These are phyloP conservation scores for Xenus cinereus DNA, from an alignment of 2,113 vertebrate genomes.

Conservation along the genomic window DNA sequence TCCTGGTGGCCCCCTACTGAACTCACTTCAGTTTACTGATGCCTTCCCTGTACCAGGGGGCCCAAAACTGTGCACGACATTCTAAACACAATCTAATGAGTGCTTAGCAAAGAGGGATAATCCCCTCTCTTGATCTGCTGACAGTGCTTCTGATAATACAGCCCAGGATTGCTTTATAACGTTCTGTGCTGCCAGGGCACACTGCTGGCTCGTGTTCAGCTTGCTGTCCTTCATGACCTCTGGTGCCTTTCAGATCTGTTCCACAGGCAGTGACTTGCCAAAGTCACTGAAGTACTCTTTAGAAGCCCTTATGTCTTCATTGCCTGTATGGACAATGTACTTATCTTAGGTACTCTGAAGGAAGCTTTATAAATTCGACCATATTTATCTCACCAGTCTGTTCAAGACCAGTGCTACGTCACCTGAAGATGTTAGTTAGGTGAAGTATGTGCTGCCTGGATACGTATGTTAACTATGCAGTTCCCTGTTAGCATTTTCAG, in stretches of 20 bases:
- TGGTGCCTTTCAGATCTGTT: not conserved
- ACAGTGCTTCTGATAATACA: not conserved
- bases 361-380: not conserved
- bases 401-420: not conserved
- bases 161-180: not conserved
- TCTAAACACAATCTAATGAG: fast-evolving
- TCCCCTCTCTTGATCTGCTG: not conserved
- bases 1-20: not conserved
- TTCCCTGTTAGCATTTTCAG: not conserved
- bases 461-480: not conserved
- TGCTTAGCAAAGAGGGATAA: not conserved
- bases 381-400: not conserved
- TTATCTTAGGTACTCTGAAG: not conserved
- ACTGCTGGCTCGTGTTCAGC: not conserved
- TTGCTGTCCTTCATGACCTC: not conserved
- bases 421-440: not conserved
- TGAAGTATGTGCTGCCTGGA: not conserved
- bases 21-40: not conserved
- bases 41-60: not conserved
- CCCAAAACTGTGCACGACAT: not conserved
- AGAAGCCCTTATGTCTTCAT: not conserved
- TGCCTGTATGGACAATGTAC: not conserved
- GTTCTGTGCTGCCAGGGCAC: not conserved
- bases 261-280: not conserved
- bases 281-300: not conserved